Evolutionary conservation across 1,140 invertebrate genomes (phyloP).

Genomic region (Drosophila tristis): DNA sequence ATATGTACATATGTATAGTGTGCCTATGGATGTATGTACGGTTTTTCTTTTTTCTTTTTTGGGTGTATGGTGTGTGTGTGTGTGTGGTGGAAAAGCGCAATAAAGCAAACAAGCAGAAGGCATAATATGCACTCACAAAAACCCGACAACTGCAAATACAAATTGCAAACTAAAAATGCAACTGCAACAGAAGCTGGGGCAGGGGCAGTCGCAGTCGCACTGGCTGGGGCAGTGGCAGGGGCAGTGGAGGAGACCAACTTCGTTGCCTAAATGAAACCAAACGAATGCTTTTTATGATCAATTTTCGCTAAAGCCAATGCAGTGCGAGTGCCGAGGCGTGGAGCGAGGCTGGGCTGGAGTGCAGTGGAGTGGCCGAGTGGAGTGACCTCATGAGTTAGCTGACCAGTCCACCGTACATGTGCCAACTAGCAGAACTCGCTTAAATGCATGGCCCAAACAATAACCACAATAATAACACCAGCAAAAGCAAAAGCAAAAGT

Average conservation of each 20-base stretch:
- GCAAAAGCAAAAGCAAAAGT: neutral
- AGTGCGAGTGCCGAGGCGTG: neutral
- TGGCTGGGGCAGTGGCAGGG: neutral
- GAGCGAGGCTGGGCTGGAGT: constrained; percentile 5
- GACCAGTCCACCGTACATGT: constrained; percentile 27
- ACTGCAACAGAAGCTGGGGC: constrained; percentile 23
- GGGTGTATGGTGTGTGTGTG: constrained; percentile 16
- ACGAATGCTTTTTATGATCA: constrained; percentile 61
- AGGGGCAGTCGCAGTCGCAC: constrained; percentile 4
- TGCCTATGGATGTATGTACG: neutral
- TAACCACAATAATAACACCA: constrained; percentile 22
- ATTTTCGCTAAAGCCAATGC: constrained; percentile 43
- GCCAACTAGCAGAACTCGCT: constrained; percentile 52
- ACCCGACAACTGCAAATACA: constrained; percentile 55
- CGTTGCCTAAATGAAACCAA: constrained; percentile 62
- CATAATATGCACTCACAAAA: constrained; percentile 65
- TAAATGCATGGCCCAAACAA: constrained; percentile 34
- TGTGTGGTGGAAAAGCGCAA: constrained; percentile 42
- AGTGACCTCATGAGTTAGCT: constrained; percentile 48
- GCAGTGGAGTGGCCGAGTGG: constrained; percentile 12
- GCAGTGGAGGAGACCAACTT: neutral
- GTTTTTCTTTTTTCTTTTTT: constrained; percentile 1
- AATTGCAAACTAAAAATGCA: constrained; percentile 20
- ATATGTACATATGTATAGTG: neutral
- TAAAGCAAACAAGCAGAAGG: constrained; percentile 73